These are phyloP conservation scores for Bathynomus jamesi DNA, from an alignment of 1,140 invertebrate genomes.

Conservation along the genomic window DNA sequence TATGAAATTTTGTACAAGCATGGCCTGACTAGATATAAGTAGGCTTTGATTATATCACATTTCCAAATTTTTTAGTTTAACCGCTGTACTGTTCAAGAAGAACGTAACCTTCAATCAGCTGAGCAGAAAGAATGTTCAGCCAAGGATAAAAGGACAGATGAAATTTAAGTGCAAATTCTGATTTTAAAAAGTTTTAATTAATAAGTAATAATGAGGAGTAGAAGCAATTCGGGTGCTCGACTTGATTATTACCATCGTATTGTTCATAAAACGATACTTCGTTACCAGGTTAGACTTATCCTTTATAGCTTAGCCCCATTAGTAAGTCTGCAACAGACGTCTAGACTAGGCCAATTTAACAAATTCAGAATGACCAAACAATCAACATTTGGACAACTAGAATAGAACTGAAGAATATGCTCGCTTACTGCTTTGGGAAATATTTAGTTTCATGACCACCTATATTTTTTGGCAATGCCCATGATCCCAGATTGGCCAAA, in stretches of 20 bases:
- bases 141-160: slow-evolving; percentile 5
- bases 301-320: not conserved
- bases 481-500: not conserved
- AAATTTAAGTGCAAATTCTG: not conserved
- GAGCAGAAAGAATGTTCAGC: not conserved
- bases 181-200: not conserved
- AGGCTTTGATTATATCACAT: too few species aligned
- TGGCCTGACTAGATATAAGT: too few species aligned
- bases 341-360: too few species aligned
- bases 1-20: too few species aligned
- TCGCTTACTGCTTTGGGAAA: not conserved
- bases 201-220: slow-evolving; percentile 62
- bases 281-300: slow-evolving; percentile 59
- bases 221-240: slow-evolving; percentile 88
- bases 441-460: not conserved
- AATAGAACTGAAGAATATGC: not conserved
- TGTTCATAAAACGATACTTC: slow-evolving; percentile 82
- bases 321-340: not conserved
- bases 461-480: not conserved
- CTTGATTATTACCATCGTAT: slow-evolving; percentile 91
- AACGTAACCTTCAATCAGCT: not conserved
- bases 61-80: too few species aligned
- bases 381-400: not conserved
- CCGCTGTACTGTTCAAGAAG: too few species aligned
- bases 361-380: too few species aligned